These are phyloP conservation scores for human DNA, from an alignment of 2,113 vertebrate genomes.

Conservation along the genomic window GRCh38 chr3:67629501-67630000, in stretches of 20 bases:
- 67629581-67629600: background rate
- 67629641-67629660: background rate
- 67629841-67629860: background rate
- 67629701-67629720: background rate
- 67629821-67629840: background rate
- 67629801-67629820: background rate
- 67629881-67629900: background rate
- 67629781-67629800: background rate
- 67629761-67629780: background rate
- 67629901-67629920: background rate
- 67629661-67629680: background rate
- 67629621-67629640: background rate
- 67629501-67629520: background rate
- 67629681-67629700: background rate
- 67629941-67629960: background rate
- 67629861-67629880: background rate
- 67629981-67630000: background rate
- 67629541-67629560: background rate
- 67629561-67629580: background rate
- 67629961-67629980: background rate
- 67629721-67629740: background rate
- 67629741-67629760: background rate
- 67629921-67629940: background rate
- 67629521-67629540: background rate
- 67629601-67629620: background rate